These are phyloP conservation scores for Ornithoptera alexandrae DNA, from an alignment of 2,888 invertebrate genomes.

Conservation along the genomic window DNA sequence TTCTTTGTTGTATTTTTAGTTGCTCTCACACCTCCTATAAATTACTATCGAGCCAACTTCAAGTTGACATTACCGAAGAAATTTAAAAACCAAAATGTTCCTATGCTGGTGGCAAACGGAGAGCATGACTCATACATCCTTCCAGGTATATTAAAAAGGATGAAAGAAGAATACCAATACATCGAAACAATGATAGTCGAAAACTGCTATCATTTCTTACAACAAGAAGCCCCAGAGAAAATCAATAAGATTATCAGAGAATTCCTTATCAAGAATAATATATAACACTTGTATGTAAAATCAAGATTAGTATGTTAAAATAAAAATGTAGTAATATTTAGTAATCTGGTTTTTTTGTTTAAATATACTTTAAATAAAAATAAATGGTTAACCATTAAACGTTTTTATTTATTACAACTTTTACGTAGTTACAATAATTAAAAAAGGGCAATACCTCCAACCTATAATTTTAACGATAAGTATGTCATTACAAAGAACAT, in stretches of 20 bases:
- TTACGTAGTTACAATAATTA: too few species aligned
- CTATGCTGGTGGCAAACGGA: constrained; percentile 67
- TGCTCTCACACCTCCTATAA: constrained; percentile 76
- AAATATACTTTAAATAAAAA: background rate
- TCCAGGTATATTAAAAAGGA: constrained; percentile 45
- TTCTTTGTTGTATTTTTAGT: constrained; percentile 52
- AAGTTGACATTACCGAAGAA: constrained; percentile 44
- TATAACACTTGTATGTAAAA: constrained; percentile 35
- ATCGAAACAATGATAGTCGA: constrained; percentile 68
- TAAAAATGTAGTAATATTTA: background rate
- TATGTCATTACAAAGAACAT: too few species aligned
- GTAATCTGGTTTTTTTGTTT: background rate
- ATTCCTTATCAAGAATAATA: constrained; percentile 60
- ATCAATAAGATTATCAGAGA: constrained; percentile 75
- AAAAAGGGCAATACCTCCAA: too few species aligned
- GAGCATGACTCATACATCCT: constrained; percentile 65
- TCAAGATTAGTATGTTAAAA: background rate
- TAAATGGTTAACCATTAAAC: background rate
- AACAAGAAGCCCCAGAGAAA: constrained; percentile 76
- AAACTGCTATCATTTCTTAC: constrained; percentile 75
- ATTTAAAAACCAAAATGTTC: constrained; percentile 54
- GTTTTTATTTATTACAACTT: background rate
- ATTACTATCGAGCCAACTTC: constrained; percentile 79
- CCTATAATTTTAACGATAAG: too few species aligned
- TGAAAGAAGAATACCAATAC: constrained; percentile 62